These are phyloP conservation scores for Muscicapa adusta DNA, from an alignment of 2,113 vertebrate genomes.

Conservation along the genomic window DNA sequence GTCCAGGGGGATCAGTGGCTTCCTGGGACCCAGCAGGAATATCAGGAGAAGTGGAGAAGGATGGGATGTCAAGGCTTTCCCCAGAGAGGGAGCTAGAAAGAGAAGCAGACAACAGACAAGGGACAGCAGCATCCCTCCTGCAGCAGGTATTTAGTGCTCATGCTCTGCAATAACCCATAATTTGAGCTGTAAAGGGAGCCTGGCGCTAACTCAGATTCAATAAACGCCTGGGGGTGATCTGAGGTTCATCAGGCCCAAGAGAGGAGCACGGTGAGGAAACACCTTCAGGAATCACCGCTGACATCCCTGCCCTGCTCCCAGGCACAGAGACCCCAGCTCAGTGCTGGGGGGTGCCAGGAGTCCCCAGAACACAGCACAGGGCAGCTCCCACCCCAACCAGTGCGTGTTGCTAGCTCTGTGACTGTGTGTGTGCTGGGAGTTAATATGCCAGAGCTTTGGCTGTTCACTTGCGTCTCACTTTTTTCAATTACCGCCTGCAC, in stretches of 20 bases:
- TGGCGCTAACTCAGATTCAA: neutral
- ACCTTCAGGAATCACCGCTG: accelerated
- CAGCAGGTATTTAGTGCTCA: neutral
- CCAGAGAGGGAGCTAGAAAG: neutral
- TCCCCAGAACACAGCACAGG: neutral
- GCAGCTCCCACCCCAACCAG: accelerated
- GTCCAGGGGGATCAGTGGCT: accelerated
- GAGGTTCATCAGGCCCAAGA: neutral
- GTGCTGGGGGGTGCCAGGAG: accelerated
- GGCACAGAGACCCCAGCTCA: neutral
- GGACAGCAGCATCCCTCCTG: neutral
- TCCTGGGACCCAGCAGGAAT: neutral
- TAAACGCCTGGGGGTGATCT: neutral
- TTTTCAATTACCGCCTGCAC: slow-evolving; percentile 34
- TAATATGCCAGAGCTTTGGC: neutral
- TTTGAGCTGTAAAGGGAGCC: neutral
- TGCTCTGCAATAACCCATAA: neutral
- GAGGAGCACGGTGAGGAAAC: neutral
- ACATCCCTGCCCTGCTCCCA: neutral
- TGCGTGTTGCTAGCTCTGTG: neutral
- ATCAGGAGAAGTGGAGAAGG: neutral
- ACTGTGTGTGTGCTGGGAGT: neutral
- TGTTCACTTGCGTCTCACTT: neutral
- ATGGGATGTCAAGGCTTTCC: neutral
- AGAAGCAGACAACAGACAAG: neutral